Evolutionary conservation across 2,113 vertebrate genomes (phyloP).

Genomic region (Pontoporia blainvillei): DNA sequence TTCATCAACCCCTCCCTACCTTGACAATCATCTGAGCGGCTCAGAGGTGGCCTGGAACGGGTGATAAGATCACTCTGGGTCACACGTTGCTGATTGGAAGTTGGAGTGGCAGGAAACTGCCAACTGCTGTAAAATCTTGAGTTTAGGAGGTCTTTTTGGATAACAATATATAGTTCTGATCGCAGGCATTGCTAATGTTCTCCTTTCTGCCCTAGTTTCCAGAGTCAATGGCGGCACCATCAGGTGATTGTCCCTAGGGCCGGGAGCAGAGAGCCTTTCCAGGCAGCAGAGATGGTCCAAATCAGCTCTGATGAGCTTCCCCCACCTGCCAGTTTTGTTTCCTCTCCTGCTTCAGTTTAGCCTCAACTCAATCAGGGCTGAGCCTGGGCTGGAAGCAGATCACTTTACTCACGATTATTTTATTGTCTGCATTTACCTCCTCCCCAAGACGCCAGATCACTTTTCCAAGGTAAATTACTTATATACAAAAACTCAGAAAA

Average conservation of each 20-base stretch:
- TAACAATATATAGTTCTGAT: not conserved
- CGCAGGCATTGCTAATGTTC: not conserved
- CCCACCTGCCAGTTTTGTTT: not conserved
- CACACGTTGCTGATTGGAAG: not conserved
- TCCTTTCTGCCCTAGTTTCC: not conserved
- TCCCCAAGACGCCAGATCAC: constrained; percentile 17
- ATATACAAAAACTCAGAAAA: not conserved
- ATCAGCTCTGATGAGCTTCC: not conserved
- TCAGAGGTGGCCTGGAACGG: not conserved
- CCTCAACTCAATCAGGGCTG: not conserved
- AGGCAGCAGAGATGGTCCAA: not conserved
- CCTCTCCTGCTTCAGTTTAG: not conserved
- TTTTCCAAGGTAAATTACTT: constrained; percentile 38
- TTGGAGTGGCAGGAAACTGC: not conserved
- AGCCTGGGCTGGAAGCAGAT: not conserved
- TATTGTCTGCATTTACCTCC: not conserved
- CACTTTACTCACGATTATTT: not conserved
- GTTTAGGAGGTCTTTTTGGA: not conserved
- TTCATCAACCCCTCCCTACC: not conserved
- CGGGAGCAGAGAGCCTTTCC: not conserved
- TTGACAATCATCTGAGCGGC: not conserved
- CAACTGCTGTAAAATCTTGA: not conserved
- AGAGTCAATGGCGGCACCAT: not conserved
- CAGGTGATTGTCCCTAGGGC: not conserved
- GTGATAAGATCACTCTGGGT: not conserved